phyloP scores from a whole-genome alignment of 2,888 invertebrate species.

The Tetanocera ferruginea region DNA sequence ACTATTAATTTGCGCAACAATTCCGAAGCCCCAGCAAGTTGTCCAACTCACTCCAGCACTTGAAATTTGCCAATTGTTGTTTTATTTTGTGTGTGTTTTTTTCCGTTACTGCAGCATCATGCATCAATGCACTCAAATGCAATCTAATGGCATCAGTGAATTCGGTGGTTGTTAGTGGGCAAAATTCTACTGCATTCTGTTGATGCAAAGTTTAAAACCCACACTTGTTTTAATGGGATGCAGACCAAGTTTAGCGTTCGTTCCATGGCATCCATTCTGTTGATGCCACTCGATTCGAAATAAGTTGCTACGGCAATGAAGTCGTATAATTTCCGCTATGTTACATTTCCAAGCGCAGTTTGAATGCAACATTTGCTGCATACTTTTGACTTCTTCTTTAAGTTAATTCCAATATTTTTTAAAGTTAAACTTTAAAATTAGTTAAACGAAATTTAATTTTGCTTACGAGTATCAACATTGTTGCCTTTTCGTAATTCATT shows the following conservation, averaged over 20 bases:
- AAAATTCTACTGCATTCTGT: not conserved
- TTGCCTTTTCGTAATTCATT: no score
- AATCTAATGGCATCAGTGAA: conserved; percentile 25
- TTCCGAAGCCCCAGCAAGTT: not conserved
- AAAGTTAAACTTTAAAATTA: no score
- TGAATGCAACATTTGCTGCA: no score
- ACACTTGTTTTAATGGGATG: no score
- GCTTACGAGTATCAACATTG: no score
- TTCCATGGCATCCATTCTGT: conserved; percentile 22
- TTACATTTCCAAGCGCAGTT: no score
- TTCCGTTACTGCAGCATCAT: conserved; percentile 17
- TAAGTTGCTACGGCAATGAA: no score
- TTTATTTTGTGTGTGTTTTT: not conserved
- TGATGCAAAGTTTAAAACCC: conserved; percentile 14
- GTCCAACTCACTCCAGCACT: conserved; percentile 21
- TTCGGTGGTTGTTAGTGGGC: not conserved
- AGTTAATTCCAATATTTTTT: no score
- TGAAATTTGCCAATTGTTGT: conserved; percentile 29
- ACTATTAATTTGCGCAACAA: conserved; percentile 22
- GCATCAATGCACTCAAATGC: conserved; percentile 27
- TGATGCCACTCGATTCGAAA: conserved; percentile 42
- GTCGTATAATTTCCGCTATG: no score
- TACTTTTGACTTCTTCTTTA: no score
- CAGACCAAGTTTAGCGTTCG: no score
- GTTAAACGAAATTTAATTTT: no score